A percentile compares a stretch with the other conserved stretches of the same genome.
These are phyloP conservation scores for Adelosebastes latens DNA, from an alignment of 2,797 vertebrate species.

Conservation along the genomic window DNA sequence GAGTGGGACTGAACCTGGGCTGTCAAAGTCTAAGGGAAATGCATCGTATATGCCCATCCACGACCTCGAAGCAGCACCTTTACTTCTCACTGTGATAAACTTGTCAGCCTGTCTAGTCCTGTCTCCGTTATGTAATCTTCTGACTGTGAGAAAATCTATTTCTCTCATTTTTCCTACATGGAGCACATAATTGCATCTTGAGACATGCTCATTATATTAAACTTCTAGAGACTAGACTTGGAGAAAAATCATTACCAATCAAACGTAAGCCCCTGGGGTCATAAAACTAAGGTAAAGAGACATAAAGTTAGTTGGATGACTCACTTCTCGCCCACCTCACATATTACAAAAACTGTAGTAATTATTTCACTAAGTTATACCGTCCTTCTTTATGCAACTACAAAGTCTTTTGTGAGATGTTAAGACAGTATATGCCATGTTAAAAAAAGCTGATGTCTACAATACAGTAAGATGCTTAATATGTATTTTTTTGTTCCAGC, in stretches of 20 bases:
- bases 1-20: background rate
- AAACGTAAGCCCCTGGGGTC: conserved; percentile 9
- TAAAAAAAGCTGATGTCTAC: conserved; percentile 11
- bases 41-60: background rate
- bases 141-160: conserved; percentile 27
- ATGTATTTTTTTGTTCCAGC: conserved; percentile 17
- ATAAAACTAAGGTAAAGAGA: conserved; percentile 34
- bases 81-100: background rate
- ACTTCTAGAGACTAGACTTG: conserved; percentile 10
- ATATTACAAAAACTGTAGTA: background rate
- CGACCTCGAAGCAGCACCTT: background rate
- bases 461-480: conserved; percentile 10
- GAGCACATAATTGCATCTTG: conserved; percentile 38
- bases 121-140: conserved; percentile 14
- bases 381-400: background rate
- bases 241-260: conserved; percentile 42
- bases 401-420: background rate
- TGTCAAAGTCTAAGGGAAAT: background rate
- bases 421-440: background rate
- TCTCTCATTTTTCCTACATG: conserved; percentile 7
- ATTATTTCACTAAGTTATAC: conserved; percentile 12
- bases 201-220: conserved; percentile 30
- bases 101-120: conserved; percentile 9
- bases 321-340: conserved; percentile 1
- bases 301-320: conserved; percentile 16